Evolutionary conservation across 1,140 invertebrate genomes (phyloP), one percentile per base, ranked within the genome.

Genomic region (Leucophenga varia): DNA sequence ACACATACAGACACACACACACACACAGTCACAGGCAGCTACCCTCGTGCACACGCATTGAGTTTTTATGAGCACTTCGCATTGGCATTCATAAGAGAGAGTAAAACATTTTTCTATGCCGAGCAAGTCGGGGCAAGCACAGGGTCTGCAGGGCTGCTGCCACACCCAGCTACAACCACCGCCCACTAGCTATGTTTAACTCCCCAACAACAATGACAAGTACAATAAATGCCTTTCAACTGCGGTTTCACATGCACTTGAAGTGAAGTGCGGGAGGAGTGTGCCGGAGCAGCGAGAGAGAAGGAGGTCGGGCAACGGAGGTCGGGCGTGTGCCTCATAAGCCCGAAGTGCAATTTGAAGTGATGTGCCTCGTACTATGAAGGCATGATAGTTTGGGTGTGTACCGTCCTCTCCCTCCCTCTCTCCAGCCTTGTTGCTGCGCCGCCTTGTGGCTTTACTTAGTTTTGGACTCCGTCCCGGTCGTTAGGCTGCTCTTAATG

Each of bases 191-290:
- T 13, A n/a, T n/a, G n/a, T n/a, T n/a, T n/a, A n/a, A n/a, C n/a
- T 12, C 13, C 28, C 46, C 63, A 52, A 57, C 63, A 68, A 67
- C 64, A 67, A 67, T 63, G 63, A 63, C 63, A 67, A 67, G 63
- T 67, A 67, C 63, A 67, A 67, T 67, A 67, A 67, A 67, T 67
- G 63, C 63, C 63, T 67, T 67, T 67, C 63, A 67, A 67, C 63
- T 67, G 63, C 63, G 63, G 63, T 67, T 67, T 67, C 63, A 67
- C 63, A 67, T 67, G 63, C 63, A 63, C 63, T 67, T 67, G 63
- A 67, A 65, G 55, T 49, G 48, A 54, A 67, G 61, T 56, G 49
- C 35, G 45, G 16, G 30, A n/a, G 46, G 21, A n/a, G 45, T 28
- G 42, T 25, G 38, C 8, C 20, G 41, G 5, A 10, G 22, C 22